phyloP scores from a whole-genome alignment of 2,888 invertebrate species.

The Microctonus aethiopoides region DNA sequence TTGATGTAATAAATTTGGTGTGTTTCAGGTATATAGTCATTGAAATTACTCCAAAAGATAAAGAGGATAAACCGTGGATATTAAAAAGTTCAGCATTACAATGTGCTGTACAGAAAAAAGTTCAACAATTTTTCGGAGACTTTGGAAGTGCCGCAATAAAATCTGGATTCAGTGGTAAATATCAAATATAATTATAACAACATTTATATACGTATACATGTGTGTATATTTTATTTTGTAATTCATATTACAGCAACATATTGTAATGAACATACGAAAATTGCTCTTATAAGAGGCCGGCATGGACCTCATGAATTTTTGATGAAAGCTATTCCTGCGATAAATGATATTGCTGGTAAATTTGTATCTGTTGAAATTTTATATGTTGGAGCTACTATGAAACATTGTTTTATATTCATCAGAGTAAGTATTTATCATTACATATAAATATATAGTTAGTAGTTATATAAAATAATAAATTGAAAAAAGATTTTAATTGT shows the following conservation, averaged over 20 bases:
- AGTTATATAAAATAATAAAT: background rate
- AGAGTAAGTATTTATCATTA: constrained; percentile 52
- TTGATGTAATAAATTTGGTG: constrained; percentile 17
- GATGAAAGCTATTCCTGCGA: constrained; percentile 75
- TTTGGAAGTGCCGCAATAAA: constrained; percentile 79
- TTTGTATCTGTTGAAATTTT: constrained; percentile 74
- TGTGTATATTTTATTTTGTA: background rate
- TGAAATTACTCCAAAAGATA: constrained; percentile 71
- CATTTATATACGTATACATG: constrained; percentile 3
- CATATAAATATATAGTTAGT: no score
- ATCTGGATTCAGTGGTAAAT: constrained; percentile 72
- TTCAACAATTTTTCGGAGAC: constrained; percentile 80
- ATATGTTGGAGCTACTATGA: constrained; percentile 82
- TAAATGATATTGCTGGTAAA: constrained; percentile 75
- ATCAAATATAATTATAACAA: background rate
- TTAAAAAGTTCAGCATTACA: constrained; percentile 71
- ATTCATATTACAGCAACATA: constrained; percentile 73
- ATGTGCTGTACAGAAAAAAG: constrained; percentile 72
- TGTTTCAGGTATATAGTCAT: constrained; percentile 77
- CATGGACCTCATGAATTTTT: constrained; percentile 82
- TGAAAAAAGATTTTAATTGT: background rate
- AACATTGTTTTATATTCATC: constrained; percentile 82
- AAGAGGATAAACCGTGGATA: constrained; percentile 68
- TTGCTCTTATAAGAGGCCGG: constrained; percentile 78
- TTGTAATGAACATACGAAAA: constrained; percentile 80